phyloP scores from a whole-genome alignment of 2,797 vertebrate species.

The Trematomus bernacchii region DNA sequence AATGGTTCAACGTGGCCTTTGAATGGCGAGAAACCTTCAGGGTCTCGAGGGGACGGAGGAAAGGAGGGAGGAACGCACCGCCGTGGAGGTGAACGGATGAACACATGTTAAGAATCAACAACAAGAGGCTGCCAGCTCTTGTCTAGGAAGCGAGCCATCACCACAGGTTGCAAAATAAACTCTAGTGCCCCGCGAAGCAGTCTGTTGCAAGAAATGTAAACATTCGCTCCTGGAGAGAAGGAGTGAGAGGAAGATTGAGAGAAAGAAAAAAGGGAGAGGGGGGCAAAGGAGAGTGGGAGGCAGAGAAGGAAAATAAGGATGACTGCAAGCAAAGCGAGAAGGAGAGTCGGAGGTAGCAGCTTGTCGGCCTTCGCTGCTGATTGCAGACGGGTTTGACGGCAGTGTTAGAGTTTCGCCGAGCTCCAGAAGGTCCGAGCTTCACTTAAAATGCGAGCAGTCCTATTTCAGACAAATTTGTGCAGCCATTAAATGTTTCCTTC shows the following conservation, averaged over 20 bases:
- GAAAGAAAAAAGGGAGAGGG: constrained; percentile 28
- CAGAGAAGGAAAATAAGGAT: constrained; percentile 59
- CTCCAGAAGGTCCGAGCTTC: constrained; percentile 32
- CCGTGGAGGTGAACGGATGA: constrained; percentile 81
- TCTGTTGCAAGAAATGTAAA: constrained; percentile 85
- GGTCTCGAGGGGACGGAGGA: constrained; percentile 45
- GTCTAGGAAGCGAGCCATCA: constrained; percentile 86
- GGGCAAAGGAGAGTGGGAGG: constrained; percentile 44
- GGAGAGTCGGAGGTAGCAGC: constrained; percentile 46
- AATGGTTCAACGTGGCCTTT: constrained; percentile 75
- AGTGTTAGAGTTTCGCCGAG: constrained; percentile 47
- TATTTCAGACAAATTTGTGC: constrained; percentile 45
- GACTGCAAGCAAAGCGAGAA: constrained; percentile 41
- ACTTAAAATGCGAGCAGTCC: constrained; percentile 46
- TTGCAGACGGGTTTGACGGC: constrained; percentile 51
- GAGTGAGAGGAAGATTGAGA: constrained; percentile 52
- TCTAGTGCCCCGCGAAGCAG: constrained; percentile 81
- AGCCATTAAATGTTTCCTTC: constrained; percentile 62
- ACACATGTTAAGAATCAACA: constrained; percentile 89
- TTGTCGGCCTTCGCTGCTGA: constrained; percentile 55
- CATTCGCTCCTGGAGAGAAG: constrained; percentile 72
- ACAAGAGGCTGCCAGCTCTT: constrained; percentile 81
- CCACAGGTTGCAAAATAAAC: constrained; percentile 88
- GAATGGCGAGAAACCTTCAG: constrained; percentile 70
- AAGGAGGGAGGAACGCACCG: constrained; percentile 48